Evolutionary conservation across 2,888 invertebrate genomes (phyloP).

Genomic region (Tortrix viridana): DNA sequence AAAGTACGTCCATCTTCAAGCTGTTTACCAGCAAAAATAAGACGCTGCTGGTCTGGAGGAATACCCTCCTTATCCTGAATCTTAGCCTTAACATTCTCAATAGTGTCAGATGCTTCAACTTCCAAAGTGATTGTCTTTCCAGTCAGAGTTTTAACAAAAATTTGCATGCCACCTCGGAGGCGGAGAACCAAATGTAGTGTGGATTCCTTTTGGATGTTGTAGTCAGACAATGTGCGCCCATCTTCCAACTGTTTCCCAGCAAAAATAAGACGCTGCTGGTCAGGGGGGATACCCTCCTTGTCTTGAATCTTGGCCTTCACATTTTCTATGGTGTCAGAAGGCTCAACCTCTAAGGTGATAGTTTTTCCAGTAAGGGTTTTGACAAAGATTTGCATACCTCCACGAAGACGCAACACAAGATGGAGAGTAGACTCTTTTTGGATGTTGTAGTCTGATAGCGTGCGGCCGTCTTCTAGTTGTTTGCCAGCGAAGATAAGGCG

Average conservation of each 20-base stretch:
- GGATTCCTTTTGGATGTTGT: slow-evolving; percentile 67
- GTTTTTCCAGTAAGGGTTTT: slow-evolving; percentile 67
- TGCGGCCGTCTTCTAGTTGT: slow-evolving; percentile 66
- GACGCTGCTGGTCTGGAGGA: slow-evolving; percentile 42
- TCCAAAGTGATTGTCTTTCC: slow-evolving; percentile 67
- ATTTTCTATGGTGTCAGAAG: slow-evolving; percentile 72
- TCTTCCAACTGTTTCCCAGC: slow-evolving; percentile 67
- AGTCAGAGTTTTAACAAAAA: slow-evolving; percentile 66
- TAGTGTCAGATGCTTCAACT: slow-evolving; percentile 56
- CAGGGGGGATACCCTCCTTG: slow-evolving; percentile 68
- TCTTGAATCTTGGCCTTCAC: slow-evolving; percentile 73
- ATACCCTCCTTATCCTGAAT: slow-evolving; percentile 44
- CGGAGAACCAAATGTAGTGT: slow-evolving; percentile 62
- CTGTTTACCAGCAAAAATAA: slow-evolving; percentile 43
- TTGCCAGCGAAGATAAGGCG: slow-evolving; percentile 66
- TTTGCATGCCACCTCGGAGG: slow-evolving; percentile 70
- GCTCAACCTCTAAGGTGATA: slow-evolving; percentile 63
- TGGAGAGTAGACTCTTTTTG: slow-evolving; percentile 67
- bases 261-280: slow-evolving; percentile 67
- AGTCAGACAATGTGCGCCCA: slow-evolving; percentile 64
- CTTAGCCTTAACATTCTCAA: slow-evolving; percentile 43
- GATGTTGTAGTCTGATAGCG: slow-evolving; percentile 66
- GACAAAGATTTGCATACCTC: slow-evolving; percentile 69
- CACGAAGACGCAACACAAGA: slow-evolving; percentile 61
- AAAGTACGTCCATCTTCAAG: slow-evolving; percentile 43